Evolutionary conservation across 1,140 invertebrate species (phyloP).

Genomic region (Brachionus angularis): DNA sequence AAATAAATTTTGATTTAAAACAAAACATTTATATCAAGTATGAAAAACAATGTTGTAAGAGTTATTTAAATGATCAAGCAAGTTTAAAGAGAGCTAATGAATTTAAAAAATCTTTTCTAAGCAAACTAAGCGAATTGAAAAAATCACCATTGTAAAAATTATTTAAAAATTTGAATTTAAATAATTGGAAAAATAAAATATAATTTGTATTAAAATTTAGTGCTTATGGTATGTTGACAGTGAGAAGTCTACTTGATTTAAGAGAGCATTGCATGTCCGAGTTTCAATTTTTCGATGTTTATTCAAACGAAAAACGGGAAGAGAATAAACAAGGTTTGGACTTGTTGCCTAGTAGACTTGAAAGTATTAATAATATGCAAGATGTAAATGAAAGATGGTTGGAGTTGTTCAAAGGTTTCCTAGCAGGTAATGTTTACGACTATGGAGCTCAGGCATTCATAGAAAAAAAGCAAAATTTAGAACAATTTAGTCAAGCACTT

Average conservation of each 20-base stretch:
- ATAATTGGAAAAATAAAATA: conserved; percentile 9
- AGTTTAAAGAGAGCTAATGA: conserved; percentile 72
- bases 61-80: conserved; percentile 69
- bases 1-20: background rate
- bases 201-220: conserved; percentile 62
- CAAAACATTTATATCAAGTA: conserved; percentile 48
- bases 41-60: conserved; percentile 65
- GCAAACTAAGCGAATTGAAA: conserved; percentile 71
- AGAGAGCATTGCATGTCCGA: conserved; percentile 83
- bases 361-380: conserved; percentile 61
- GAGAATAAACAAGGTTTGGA: conserved; percentile 67
- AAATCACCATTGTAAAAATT: conserved; percentile 72
- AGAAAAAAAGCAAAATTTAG: conserved; percentile 70
- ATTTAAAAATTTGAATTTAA: conserved; percentile 39
- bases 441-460: conserved; percentile 87
- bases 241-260: conserved; percentile 80
- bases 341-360: conserved; percentile 60
- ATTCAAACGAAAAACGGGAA: conserved; percentile 68
- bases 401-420: conserved; percentile 57
- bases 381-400: conserved; percentile 60
- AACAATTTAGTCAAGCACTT: conserved; percentile 76
- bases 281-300: conserved; percentile 87
- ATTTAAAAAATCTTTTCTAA: conserved; percentile 77
- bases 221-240: conserved; percentile 78
- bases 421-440: conserved; percentile 89